Conservation (phyloP, 2,888 invertebrate genomes). For the Drosophila greeni region DNA sequence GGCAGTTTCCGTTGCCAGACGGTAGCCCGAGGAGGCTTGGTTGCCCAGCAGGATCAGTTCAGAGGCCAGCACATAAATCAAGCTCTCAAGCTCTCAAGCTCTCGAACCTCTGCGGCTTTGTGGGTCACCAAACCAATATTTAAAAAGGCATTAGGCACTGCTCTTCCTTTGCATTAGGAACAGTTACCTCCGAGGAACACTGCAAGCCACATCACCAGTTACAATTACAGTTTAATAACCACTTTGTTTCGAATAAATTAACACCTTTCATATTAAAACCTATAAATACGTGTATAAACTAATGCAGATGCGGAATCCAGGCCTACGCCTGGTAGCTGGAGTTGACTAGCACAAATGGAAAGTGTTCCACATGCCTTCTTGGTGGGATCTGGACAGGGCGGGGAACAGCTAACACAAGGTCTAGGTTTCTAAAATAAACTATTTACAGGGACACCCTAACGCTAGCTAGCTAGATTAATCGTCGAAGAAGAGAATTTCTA, state of each 20-base stretch:
- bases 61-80: slow-evolving; percentile 37
- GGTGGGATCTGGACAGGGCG: slow-evolving; percentile 46
- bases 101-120: neutral
- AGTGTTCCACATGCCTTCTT: slow-evolving; percentile 52
- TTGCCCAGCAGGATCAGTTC: slow-evolving; percentile 21
- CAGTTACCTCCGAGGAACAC: neutral
- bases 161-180: neutral
- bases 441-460: slow-evolving; percentile 46
- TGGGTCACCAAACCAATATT: slow-evolving; percentile 15
- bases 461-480: slow-evolving; percentile 61
- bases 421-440: slow-evolving; percentile 21
- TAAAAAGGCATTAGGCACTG: slow-evolving; percentile 10
- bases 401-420: slow-evolving; percentile 16
- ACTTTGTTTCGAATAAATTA: slow-evolving; percentile 54
- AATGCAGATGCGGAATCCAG: slow-evolving; percentile 25
- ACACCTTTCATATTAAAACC: slow-evolving; percentile 15
- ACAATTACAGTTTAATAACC: slow-evolving; percentile 52
- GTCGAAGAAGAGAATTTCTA: slow-evolving; percentile 79
- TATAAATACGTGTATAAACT: slow-evolving; percentile 23
- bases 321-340: slow-evolving; percentile 13
- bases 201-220: neutral
- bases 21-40: slow-evolving; percentile 14
- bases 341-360: slow-evolving; percentile 62
- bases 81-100: slow-evolving; percentile 17
- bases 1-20: slow-evolving; percentile 28